Percentiles rank a stretch among this genome's conserved stretches.
These are phyloP conservation scores for Pseudorasbora parva DNA, from an alignment of 2,113 vertebrate species.

Conservation along the genomic window DNA sequence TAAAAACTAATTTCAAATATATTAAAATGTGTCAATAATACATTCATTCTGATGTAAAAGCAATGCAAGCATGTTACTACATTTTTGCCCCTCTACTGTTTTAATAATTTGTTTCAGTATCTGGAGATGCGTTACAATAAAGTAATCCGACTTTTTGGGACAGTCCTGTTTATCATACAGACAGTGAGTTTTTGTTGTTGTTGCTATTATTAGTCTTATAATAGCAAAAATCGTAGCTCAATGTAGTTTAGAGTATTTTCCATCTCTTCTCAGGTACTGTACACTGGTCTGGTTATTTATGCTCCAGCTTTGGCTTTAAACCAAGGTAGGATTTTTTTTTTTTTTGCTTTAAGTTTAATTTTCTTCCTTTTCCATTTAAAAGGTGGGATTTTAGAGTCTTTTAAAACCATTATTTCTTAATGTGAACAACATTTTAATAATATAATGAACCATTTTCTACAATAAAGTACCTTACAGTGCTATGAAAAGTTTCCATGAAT, in stretches of 20 bases:
- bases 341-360: not conserved
- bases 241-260: not conserved
- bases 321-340: conserved; percentile 84
- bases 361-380: not conserved
- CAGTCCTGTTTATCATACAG: conserved; percentile 83
- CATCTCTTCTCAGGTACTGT: conserved; percentile 79
- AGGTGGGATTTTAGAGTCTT: not conserved
- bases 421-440: not conserved
- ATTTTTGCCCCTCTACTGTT: conserved; percentile 6
- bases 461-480: not conserved
- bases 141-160: conserved; percentile 82
- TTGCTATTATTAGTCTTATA: not conserved
- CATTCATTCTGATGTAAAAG: not conserved
- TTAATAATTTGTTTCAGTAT: conserved; percentile 76
- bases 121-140: conserved; percentile 89
- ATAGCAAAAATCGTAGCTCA: not conserved
- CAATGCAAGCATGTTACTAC: not conserved
- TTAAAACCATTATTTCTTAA: not conserved
- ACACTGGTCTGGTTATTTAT: conserved; percentile 96
- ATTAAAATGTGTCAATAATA: not conserved
- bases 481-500: not conserved
- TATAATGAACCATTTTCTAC: not conserved
- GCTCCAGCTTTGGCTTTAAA: conserved; percentile 94
- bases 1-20: not conserved
- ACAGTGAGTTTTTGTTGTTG: conserved; percentile 76